Evolutionary conservation across 2,113 vertebrate genomes (phyloP).

Genomic region (Agelaius tricolor): DNA sequence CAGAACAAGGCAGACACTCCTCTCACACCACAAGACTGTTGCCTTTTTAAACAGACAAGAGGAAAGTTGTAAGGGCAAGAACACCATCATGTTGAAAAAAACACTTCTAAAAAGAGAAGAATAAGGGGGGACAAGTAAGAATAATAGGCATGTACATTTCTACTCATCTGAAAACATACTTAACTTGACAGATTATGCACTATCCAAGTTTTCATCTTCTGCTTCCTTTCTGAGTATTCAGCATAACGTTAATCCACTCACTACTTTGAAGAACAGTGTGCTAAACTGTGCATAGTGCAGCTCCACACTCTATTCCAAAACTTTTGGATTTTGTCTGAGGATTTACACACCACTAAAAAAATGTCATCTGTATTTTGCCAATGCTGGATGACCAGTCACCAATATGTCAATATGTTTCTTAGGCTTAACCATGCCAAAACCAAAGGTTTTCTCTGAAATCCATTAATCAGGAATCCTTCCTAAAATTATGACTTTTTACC

Average conservation of each 20-base stretch:
- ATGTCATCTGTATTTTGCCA: not conserved
- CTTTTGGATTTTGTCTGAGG: not conserved
- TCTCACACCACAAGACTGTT: not conserved
- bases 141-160: not conserved
- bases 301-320: not conserved
- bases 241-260: not conserved
- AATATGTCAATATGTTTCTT: not conserved
- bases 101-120: not conserved
- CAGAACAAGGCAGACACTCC: not conserved
- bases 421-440: not conserved
- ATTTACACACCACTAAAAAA: not conserved
- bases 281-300: not conserved
- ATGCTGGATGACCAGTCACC: not conserved
- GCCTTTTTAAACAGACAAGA: not conserved
- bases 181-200: not conserved
- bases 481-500: not conserved
- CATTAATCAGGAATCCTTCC: not conserved
- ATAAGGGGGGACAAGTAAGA: rapidly evolving
- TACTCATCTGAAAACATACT: not conserved
- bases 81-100: not conserved
- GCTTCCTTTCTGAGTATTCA: not conserved
- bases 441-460: not conserved
- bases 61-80: not conserved
- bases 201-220: not conserved
- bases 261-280: not conserved